A percentile compares a stretch with the other conserved stretches of the same genome.
Conservation (phyloP, 1,140 invertebrate species). For the Calephelis nemesis region DNA sequence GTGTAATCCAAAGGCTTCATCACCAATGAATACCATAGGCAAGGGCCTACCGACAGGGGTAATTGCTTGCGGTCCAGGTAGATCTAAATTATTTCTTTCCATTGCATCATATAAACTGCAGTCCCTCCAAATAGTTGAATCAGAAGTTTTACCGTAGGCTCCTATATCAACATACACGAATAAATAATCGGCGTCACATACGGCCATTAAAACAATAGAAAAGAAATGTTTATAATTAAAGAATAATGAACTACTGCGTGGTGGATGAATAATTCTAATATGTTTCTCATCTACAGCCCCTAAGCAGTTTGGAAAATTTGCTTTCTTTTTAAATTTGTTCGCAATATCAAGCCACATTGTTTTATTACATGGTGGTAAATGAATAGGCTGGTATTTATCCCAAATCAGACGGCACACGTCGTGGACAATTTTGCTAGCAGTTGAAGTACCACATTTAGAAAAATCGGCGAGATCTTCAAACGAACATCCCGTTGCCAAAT, state of each 20-base stretch:
- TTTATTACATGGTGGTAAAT: constrained; percentile 15
- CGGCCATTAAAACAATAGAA: constrained; percentile 20
- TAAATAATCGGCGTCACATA: constrained; percentile 18
- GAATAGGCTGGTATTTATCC: constrained; percentile 5
- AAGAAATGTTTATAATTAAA: constrained; percentile 24
- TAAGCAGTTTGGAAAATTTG: constrained; percentile 22
- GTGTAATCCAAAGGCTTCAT: constrained; percentile 9
- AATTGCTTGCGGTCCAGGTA: constrained; percentile 9
- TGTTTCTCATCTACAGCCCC: constrained; percentile 23
- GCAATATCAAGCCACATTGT: constrained; percentile 19
- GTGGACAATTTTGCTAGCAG: constrained; percentile 11
- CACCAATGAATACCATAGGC: constrained; percentile 8
- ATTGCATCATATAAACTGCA: constrained; percentile 6
- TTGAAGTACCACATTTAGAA: constrained; percentile 8
- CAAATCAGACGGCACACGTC: constrained; percentile 2
- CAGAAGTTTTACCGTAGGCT: constrained; percentile 2
- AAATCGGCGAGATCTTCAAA: constrained; percentile 5
- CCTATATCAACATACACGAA: constrained; percentile 23
- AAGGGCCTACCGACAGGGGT: neutral
- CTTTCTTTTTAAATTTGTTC: constrained; percentile 10
- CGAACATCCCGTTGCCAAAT: neutral
- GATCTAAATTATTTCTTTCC: constrained; percentile 4
- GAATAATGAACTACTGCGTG: constrained; percentile 21
- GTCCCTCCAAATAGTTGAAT: constrained; percentile 6
- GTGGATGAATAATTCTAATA: constrained; percentile 19